phyloP scores from a whole-genome alignment of 2,797 vertebrate genomes.

The Sebastes iracundus region DNA sequence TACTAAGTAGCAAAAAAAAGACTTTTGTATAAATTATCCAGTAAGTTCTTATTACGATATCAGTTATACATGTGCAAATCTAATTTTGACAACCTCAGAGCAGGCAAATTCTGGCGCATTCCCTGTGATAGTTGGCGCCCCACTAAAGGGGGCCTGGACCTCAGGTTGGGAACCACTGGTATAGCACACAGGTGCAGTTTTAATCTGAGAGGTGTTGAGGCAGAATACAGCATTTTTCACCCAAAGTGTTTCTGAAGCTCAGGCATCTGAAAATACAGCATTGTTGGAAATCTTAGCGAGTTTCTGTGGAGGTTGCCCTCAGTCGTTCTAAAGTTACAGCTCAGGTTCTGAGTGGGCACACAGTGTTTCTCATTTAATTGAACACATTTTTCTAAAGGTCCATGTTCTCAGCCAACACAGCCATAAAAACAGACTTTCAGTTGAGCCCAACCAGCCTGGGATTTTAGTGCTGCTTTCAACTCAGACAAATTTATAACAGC shows the following conservation, averaged over 20 bases:
- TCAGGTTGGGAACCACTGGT: no score
- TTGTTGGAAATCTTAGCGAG: background rate
- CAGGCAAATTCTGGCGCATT: no score
- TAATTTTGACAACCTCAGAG: no score
- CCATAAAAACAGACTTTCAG: background rate
- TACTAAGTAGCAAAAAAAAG: no score
- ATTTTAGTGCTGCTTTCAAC: background rate
- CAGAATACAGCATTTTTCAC: background rate
- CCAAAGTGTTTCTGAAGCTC: background rate
- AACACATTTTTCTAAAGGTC: slow-evolving; percentile 7
- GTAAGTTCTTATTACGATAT: no score
- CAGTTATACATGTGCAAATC: no score
- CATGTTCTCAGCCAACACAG: background rate
- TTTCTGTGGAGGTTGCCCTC: background rate
- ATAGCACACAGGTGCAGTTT: background rate
- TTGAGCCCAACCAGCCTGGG: background rate
- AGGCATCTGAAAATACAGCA: background rate
- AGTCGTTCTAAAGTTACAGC: background rate
- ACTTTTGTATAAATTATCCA: no score
- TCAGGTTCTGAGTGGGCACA: background rate
- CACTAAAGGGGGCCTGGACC: no score
- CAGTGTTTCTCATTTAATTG: slow-evolving; percentile 9
- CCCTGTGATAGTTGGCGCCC: no score
- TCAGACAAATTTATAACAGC: background rate
- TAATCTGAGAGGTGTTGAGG: background rate